phyloP scores from a whole-genome alignment of 2,113 vertebrate genomes.

The Pelvicachromis taeniatus region DNA sequence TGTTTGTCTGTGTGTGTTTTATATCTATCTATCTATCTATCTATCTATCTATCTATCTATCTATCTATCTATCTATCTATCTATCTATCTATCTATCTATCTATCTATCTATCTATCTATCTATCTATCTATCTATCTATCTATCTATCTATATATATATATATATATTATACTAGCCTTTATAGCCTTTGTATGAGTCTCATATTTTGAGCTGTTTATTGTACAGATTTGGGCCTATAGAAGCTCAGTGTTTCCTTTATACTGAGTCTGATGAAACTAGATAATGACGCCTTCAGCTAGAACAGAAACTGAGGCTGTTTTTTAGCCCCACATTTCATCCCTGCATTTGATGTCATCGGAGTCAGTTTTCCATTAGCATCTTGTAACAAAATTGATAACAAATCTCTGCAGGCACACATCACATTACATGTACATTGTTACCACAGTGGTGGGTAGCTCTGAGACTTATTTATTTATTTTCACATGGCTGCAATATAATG shows the following conservation, averaged over 20 bases:
- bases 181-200: not conserved
- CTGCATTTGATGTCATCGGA: not conserved
- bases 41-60: too few relatives aligned
- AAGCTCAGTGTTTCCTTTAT: not conserved
- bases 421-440: not conserved
- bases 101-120: too few relatives aligned
- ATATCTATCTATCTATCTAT: not conserved
- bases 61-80: too few relatives aligned
- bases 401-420: not conserved
- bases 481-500: not conserved
- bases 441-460: not conserved
- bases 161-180: not conserved
- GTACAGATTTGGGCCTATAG: not conserved
- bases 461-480: not conserved
- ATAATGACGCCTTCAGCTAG: not conserved
- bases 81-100: too few relatives aligned
- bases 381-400: not conserved
- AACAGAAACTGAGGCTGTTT: not conserved
- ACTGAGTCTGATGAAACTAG: not conserved
- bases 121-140: too few relatives aligned
- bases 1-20: too few relatives aligned
- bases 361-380: not conserved
- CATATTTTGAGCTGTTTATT: not conserved
- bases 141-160: not conserved
- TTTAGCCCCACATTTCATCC: not conserved